Conservation (phyloP, 2,888 invertebrate species). For the Stegana nigrithorax region DNA sequence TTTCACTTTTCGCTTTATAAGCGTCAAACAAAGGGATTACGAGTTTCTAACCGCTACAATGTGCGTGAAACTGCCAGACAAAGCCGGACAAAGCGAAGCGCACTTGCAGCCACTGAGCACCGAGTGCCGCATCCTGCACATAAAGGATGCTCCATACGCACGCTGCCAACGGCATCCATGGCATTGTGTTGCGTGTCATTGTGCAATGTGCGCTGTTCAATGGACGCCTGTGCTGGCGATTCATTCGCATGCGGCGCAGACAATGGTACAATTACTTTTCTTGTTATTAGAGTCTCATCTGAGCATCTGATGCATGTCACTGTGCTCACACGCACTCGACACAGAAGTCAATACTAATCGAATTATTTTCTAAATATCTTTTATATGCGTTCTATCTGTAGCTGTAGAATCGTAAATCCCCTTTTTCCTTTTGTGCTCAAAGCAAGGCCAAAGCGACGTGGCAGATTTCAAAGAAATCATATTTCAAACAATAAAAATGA, state of each 20-base stretch:
- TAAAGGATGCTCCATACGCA: too few species aligned
- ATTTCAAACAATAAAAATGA: constrained; percentile 30
- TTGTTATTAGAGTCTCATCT: constrained; percentile 47
- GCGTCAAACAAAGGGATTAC: constrained; percentile 59
- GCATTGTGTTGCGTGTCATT: not conserved
- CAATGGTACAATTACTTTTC: constrained; percentile 54
- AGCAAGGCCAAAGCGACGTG: too few species aligned
- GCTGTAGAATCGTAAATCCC: too few species aligned
- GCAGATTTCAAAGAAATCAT: constrained; percentile 17
- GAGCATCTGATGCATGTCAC: too few species aligned
- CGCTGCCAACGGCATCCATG: too few species aligned
- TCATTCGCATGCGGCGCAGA: too few species aligned
- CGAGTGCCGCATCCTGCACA: too few species aligned
- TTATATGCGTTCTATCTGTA: too few species aligned
- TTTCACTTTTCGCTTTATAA: constrained; percentile 37
- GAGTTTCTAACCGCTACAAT: constrained; percentile 62
- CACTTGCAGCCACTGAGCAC: too few species aligned
- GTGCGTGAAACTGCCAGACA: constrained; percentile 44
- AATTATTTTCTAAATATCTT: constrained; percentile 59
- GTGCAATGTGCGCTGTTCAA: not conserved
- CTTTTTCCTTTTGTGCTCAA: too few species aligned
- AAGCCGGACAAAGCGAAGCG: too few species aligned
- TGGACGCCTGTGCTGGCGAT: too few species aligned
- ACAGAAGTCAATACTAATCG: constrained; percentile 65
- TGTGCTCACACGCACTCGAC: constrained; percentile 51